A percentile compares a stretch with the other conserved stretches of the same genome.
Conservation (phyloP, 2,888 invertebrate genomes). For the Agrotis clavis region DNA sequence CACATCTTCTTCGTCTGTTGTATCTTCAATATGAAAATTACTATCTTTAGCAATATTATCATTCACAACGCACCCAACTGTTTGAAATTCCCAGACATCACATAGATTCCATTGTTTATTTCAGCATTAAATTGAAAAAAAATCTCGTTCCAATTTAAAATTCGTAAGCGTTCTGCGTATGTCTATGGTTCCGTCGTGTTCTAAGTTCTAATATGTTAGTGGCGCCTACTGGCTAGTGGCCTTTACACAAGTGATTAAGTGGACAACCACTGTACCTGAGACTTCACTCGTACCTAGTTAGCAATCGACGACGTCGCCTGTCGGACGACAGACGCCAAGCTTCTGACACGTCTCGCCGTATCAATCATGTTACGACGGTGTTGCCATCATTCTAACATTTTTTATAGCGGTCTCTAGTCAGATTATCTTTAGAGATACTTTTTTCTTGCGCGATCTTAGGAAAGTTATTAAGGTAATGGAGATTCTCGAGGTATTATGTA, state of each 20-base stretch:
- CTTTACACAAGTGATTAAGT: slow-evolving; percentile 58
- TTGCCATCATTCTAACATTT: slow-evolving; percentile 53
- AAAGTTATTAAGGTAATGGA: slow-evolving; percentile 28
- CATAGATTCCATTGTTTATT: slow-evolving; percentile 32
- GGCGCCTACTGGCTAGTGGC: slow-evolving; percentile 54
- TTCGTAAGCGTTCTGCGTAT: slow-evolving; percentile 16
- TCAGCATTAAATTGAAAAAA: slow-evolving; percentile 46
- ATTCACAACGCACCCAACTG: slow-evolving; percentile 34
- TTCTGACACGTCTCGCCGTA: slow-evolving; percentile 64
- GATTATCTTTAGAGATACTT: slow-evolving; percentile 46
- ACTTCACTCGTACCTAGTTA: slow-evolving; percentile 59
- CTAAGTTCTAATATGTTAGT: slow-evolving; percentile 42
- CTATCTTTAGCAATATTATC: slow-evolving; percentile 11
- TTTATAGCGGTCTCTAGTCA: slow-evolving; percentile 41
- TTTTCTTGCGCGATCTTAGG: slow-evolving; percentile 41
- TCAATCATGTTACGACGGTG: slow-evolving; percentile 68
- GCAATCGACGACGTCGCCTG: slow-evolving; percentile 56
- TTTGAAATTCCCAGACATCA: slow-evolving; percentile 40
- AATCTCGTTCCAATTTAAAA: slow-evolving; percentile 28
- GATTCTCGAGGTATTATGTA: slow-evolving; percentile 20
- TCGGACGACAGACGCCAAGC: slow-evolving; percentile 62
- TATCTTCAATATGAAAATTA: slow-evolving; percentile 16
- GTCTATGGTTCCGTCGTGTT: slow-evolving; percentile 24
- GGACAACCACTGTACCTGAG: slow-evolving; percentile 44
- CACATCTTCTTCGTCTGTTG: not conserved